A percentile compares a stretch with the other conserved stretches of the same genome.
These are phyloP conservation scores for Polydrusus pterygomalis DNA, from an alignment of 2,888 invertebrate species.

Conservation along the genomic window DNA sequence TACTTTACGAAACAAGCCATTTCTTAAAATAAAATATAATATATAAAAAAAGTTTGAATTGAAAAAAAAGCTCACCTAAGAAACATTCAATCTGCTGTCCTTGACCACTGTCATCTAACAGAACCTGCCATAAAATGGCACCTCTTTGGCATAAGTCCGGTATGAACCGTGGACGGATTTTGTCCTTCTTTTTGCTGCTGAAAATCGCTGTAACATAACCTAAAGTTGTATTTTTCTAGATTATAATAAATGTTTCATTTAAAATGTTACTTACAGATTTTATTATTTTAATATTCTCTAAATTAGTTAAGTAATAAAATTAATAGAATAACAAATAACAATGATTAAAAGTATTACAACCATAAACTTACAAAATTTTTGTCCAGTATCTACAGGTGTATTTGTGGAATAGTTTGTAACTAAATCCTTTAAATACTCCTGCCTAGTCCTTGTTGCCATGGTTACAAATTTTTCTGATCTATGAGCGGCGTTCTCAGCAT, in stretches of 20 bases:
- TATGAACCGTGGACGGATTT: constrained; percentile 82
- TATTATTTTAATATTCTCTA: too few species aligned
- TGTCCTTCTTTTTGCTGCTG: constrained; percentile 84
- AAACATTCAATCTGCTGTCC: constrained; percentile 82
- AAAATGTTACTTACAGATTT: constrained; percentile 33
- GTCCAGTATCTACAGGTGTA: constrained; percentile 87
- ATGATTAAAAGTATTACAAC: neutral
- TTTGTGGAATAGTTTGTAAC: constrained; percentile 88
- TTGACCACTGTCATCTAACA: constrained; percentile 82
- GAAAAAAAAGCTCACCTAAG: constrained; percentile 74
- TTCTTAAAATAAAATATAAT: too few species aligned
- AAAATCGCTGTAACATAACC: constrained; percentile 73
- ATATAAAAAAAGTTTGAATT: too few species aligned
- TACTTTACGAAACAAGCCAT: too few species aligned
- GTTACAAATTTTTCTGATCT: constrained; percentile 97
- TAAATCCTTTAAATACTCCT: constrained; percentile 96
- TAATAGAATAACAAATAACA: too few species aligned
- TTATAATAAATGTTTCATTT: constrained; percentile 4
- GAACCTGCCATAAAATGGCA: constrained; percentile 89
- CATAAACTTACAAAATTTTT: constrained; percentile 86
- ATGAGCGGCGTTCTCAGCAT: constrained; percentile 97
- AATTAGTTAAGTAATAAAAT: too few species aligned
- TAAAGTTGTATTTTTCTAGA: constrained; percentile 42
- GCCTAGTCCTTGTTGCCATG: constrained; percentile 96
- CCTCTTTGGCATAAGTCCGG: constrained; percentile 84